Base-by-base conservation (phyloP, 2,888 invertebrate species). In the Pachymerium ferrugineum region DNA sequence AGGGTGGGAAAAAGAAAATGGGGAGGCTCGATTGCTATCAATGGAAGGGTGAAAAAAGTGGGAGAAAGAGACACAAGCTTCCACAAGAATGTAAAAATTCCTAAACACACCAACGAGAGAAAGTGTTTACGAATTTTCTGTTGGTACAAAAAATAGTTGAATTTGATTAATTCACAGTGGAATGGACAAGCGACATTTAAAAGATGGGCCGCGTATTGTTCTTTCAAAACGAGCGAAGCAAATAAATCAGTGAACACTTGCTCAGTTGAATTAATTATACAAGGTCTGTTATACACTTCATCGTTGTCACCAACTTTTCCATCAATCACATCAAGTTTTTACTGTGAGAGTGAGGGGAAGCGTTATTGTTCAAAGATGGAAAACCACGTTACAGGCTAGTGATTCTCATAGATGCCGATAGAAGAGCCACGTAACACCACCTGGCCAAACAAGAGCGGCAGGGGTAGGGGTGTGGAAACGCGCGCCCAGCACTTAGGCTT, bases 351-450 rank as follows among this genome's bases (percentile, higher is more conserved):
- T 10, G 28, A 62, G 25, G 62, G 62, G 62, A 25, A 62, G 62
- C 25, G 25, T 28, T 28, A 62, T 62, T 62, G 62, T 62, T 62
- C 62, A 62, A 62, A 62, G 62, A 10, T 62, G 25, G 62, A 62
- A 62, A 62, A 62, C 62, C 62, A 62, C 62, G 62, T 62, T 25
- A 62, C 62, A 62, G 62, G 62, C 62, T 62, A 10, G 62, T 62
- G 62, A 5, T 62, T 62, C 62, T 62, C 62, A 28, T 62, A 28
- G 62, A 62, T 62, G 62, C 62, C 28, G 62, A 25, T 62, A 62
- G 62, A 62, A 62, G 62, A 62, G 62, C 62, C 62, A 62, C 62
- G 62, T 62, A 62, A 62, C 62, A 62, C 62, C 62, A 62, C 62
- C 62, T 62, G 62, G 62, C 62, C 62, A 62, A 62, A 62, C 62